Percentiles rank a stretch among this genome's conserved stretches.
Evolutionary conservation across 2,113 vertebrate species (phyloP).

Genomic region (Aphelocoma coerulescens): DNA sequence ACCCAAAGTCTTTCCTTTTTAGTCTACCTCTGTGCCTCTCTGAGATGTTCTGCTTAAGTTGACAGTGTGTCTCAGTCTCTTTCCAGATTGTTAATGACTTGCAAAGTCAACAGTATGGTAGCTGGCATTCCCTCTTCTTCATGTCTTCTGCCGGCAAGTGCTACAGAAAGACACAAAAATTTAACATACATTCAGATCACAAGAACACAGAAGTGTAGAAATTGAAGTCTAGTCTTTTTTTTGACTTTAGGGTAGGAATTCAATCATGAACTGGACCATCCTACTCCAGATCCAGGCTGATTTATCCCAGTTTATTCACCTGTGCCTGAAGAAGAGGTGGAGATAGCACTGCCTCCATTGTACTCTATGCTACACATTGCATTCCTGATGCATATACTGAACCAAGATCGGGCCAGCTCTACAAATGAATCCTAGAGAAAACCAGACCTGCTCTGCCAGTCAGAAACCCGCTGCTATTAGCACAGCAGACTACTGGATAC

Average conservation of each 20-base stretch:
- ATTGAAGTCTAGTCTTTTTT: neutral
- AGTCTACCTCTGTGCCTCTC: neutral
- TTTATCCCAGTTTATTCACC: neutral
- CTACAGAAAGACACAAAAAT: neutral
- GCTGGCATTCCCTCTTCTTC: conserved; percentile 5
- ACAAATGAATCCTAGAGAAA: neutral
- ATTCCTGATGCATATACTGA: neutral
- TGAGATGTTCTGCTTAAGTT: neutral
- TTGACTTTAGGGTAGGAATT: neutral
- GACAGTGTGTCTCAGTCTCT: neutral
- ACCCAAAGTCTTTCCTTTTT: neutral
- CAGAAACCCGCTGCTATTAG: neutral
- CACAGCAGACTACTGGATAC: neutral
- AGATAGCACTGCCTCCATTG: neutral
- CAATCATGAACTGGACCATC: neutral
- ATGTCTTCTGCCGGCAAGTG: neutral
- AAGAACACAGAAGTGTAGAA: neutral
- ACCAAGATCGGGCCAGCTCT: neutral
- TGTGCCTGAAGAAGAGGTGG: neutral
- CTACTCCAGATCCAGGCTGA: neutral
- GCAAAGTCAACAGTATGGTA: neutral
- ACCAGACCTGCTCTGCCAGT: conserved; percentile 8
- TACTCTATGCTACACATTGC: neutral
- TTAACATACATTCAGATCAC: neutral
- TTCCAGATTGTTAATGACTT: neutral